Evolutionary conservation across 2,888 invertebrate species (phyloP).

Genomic region (Subacronicta megacephala): DNA sequence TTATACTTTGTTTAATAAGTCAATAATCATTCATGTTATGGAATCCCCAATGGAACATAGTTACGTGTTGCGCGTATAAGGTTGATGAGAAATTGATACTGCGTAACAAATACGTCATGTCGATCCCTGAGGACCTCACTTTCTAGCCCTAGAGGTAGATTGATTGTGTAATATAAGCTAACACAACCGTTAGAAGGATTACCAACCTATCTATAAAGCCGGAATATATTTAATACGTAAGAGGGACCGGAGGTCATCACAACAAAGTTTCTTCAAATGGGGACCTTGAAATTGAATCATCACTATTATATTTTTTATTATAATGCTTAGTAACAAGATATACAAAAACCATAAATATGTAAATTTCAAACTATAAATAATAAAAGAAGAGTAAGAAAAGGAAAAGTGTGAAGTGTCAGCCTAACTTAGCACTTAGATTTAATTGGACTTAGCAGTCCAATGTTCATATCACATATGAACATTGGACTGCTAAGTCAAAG

Average conservation of each 20-base stretch:
- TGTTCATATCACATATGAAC: too few relatives aligned
- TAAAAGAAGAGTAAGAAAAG: constrained; percentile 38
- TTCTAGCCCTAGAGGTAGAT: constrained; percentile 59
- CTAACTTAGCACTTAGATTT: too few relatives aligned
- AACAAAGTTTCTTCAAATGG: constrained; percentile 30
- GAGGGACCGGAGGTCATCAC: constrained; percentile 4
- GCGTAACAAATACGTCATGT: constrained; percentile 44
- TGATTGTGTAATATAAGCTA: constrained; percentile 43
- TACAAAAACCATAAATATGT: constrained; percentile 49
- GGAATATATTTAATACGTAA: constrained; percentile 39
- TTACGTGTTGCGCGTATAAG: constrained; percentile 35
- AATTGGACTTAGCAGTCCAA: too few relatives aligned
- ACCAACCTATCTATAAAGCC: constrained; percentile 18
- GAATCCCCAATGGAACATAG: constrained; percentile 34
- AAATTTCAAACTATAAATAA: constrained; percentile 46
- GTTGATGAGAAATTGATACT: constrained; percentile 45
- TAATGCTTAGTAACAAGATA: constrained; percentile 41
- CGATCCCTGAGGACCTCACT: constrained; percentile 56
- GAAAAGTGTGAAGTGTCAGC: too few relatives aligned
- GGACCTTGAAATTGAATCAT: constrained; percentile 51
- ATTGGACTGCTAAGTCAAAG: too few relatives aligned
- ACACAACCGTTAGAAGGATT: constrained; percentile 34
- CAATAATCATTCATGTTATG: constrained; percentile 38
- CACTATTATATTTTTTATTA: constrained; percentile 39
- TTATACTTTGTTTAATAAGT: constrained; percentile 35